Evolutionary conservation across 2,888 invertebrate species (phyloP).

Genomic region (Microplitis manilae): DNA sequence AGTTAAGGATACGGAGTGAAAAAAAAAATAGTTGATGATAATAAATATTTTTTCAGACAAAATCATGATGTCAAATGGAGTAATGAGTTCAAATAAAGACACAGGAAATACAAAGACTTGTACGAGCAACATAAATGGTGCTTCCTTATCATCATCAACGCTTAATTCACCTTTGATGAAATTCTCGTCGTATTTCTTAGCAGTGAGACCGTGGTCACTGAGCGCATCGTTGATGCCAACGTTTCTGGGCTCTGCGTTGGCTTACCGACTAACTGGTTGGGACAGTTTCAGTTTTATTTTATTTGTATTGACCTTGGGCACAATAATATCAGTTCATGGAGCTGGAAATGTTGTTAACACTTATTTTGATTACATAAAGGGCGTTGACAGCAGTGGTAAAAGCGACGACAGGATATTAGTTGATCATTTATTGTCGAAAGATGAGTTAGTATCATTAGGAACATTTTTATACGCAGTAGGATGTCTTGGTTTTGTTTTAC

Average conservation of each 20-base stretch:
- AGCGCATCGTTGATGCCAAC: slow-evolving; percentile 94
- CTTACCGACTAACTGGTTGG: slow-evolving; percentile 85
- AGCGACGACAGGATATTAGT: slow-evolving; percentile 95
- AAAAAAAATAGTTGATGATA: neutral
- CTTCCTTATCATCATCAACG: slow-evolving; percentile 52
- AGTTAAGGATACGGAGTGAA: neutral
- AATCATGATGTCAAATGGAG: slow-evolving; percentile 62
- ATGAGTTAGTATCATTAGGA: slow-evolving; percentile 89
- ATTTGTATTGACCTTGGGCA: slow-evolving; percentile 86
- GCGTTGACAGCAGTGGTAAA: slow-evolving; percentile 88
- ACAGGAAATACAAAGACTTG: slow-evolving; percentile 42
- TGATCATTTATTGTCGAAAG: slow-evolving; percentile 89
- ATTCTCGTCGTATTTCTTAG: slow-evolving; percentile 89
- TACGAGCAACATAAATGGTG: slow-evolving; percentile 48
- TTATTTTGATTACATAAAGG: slow-evolving; percentile 95
- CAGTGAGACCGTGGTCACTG: slow-evolving; percentile 94
- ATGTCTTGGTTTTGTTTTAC: slow-evolving; percentile 85
- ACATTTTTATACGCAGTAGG: slow-evolving; percentile 90
- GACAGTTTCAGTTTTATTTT: slow-evolving; percentile 85
- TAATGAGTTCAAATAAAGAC: slow-evolving; percentile 48
- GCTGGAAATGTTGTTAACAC: slow-evolving; percentile 98
- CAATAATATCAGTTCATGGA: slow-evolving; percentile 93
- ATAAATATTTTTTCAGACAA: neutral
- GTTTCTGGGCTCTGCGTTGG: slow-evolving; percentile 89
- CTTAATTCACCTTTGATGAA: slow-evolving; percentile 81